A percentile compares a stretch with the other conserved stretches of the same genome.
phyloP scores from a whole-genome alignment of 2,113 vertebrate species.

The Gnathonemus echidnorhynchus region DNA sequence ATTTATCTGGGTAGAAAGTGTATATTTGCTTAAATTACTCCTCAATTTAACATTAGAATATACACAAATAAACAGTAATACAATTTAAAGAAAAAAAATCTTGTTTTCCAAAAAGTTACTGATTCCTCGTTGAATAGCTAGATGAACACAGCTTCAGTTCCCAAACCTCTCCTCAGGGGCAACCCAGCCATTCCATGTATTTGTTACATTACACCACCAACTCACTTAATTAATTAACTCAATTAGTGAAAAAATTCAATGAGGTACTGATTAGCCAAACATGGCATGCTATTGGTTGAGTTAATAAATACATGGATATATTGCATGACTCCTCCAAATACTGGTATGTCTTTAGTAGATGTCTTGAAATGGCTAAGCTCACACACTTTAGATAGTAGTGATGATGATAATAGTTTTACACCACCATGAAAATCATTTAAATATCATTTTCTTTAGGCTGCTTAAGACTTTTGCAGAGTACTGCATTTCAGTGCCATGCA shows the following conservation, averaged over 20 bases:
- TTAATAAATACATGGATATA: not conserved
- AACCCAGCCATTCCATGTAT: not conserved
- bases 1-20: not conserved
- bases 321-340: not conserved
- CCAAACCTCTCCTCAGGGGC: not conserved
- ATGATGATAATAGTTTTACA: not conserved
- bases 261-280: not conserved
- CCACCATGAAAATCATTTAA: not conserved
- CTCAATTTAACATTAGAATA: not conserved
- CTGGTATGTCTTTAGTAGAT: not conserved
- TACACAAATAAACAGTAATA: no score
- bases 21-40: not conserved
- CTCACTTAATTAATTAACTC: not conserved
- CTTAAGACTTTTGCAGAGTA: not conserved
- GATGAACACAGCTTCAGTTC: not conserved
- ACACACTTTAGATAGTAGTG: not conserved
- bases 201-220: not conserved
- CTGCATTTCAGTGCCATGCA: not conserved
- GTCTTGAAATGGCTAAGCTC: not conserved
- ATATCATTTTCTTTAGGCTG: not conserved
- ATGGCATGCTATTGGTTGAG: not conserved
- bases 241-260: not conserved
- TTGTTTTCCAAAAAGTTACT: not conserved
- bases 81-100: no score
- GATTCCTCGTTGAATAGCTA: not conserved